Evolutionary conservation across 2,797 vertebrate genomes (phyloP).

Genomic region (Premnoplex brunnescens): DNA sequence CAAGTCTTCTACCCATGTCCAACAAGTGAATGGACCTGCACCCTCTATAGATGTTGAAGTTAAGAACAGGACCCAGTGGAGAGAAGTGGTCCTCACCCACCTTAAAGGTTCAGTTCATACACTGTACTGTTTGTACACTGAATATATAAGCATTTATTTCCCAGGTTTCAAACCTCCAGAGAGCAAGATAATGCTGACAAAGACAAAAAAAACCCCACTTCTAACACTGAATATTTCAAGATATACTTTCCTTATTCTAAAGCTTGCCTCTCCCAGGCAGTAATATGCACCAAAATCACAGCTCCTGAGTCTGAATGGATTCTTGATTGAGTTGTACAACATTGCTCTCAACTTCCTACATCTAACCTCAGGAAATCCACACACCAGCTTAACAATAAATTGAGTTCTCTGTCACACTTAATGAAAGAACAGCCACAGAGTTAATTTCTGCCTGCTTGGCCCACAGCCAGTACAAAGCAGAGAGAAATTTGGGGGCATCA

Average conservation of each 20-base stretch:
- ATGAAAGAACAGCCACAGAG: conserved; percentile 28
- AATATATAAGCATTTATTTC: not conserved
- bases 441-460: conserved; percentile 31
- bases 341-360: conserved; percentile 20
- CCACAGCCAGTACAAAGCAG: not conserved
- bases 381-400: conserved; percentile 33
- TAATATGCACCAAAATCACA: not conserved
- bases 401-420: conserved; percentile 40
- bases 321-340: not conserved
- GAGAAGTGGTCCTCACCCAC: not conserved
- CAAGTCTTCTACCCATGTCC: not conserved
- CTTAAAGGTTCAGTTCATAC: not conserved
- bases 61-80: not conserved
- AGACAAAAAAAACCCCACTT: not conserved
- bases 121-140: not conserved
- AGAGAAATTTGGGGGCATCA: conserved; percentile 22
- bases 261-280: not conserved
- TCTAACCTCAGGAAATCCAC: conserved; percentile 50
- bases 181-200: not conserved
- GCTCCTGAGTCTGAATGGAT: not conserved
- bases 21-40: not conserved
- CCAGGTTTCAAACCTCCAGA: not conserved
- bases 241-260: not conserved
- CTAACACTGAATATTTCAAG: not conserved
- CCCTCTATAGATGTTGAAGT: not conserved